A percentile compares a stretch with the other conserved stretches of the same genome.
These are phyloP conservation scores for Melanotaenia boesemani DNA, from an alignment of 2,797 vertebrate genomes.

Conservation along the genomic window DNA sequence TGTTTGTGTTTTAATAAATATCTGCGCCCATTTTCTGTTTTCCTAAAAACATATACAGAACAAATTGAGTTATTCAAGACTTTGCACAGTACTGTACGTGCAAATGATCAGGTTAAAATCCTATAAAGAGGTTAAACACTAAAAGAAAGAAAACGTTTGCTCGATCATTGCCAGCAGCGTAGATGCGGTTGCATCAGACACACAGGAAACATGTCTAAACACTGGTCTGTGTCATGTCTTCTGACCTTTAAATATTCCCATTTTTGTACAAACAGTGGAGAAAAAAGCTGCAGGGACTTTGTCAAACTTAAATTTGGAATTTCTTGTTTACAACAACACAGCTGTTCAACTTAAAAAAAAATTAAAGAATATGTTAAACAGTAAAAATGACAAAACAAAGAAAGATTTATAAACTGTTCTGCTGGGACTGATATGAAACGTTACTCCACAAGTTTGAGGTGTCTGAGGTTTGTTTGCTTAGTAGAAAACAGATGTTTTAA, in stretches of 20 bases:
- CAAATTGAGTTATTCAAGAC: no score
- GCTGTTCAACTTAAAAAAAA: slow-evolving; percentile 7
- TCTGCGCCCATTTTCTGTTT: no score
- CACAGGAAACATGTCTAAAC: not conserved
- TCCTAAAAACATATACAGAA: no score
- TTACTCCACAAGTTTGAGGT: not conserved
- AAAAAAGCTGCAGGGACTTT: not conserved
- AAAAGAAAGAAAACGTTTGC: not conserved
- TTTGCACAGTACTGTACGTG: no score
- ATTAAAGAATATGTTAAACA: slow-evolving; percentile 2
- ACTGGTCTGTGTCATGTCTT: not conserved
- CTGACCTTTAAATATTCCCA: not conserved
- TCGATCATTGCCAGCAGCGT: not conserved
- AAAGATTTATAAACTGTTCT: slow-evolving; percentile 12
- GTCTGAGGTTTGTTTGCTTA: slow-evolving; percentile 10
- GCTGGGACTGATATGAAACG: not conserved
- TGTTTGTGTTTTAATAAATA: no score
- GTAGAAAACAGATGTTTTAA: slow-evolving; percentile 28
- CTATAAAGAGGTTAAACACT: not conserved
- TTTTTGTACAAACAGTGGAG: not conserved
- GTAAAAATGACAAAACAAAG: slow-evolving; percentile 3
- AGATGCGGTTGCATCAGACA: not conserved
- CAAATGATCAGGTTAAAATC: no score
- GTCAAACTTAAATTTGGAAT: not conserved
- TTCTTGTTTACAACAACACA: slow-evolving; percentile 7